phyloP scores from a whole-genome alignment of 2,797 vertebrate species.

The Lithobates sylvaticus region DNA sequence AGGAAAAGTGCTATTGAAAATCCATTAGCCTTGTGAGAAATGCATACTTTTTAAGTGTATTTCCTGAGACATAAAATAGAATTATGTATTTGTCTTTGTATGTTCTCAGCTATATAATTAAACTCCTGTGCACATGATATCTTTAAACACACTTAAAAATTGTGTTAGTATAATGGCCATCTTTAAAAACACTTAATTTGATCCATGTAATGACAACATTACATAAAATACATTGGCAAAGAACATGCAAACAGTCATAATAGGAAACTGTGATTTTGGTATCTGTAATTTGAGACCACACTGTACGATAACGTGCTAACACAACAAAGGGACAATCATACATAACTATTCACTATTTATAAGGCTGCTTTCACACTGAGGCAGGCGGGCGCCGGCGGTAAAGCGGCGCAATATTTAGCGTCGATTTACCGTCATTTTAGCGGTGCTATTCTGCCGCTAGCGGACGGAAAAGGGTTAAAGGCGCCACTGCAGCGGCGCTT shows the following conservation, averaged over 20 bases:
- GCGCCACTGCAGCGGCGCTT: no score
- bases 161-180: background rate
- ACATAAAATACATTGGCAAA: background rate
- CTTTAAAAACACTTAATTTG: background rate
- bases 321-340: background rate
- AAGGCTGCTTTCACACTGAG: no score
- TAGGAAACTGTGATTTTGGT: conserved; percentile 17
- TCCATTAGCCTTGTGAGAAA: conserved; percentile 12
- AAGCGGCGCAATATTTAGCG: no score
- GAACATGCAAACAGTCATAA: background rate
- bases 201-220: background rate
- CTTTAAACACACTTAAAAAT: background rate
- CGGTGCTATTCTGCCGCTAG: no score
- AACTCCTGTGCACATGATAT: background rate
- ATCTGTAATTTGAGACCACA: background rate
- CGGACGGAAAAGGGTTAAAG: no score
- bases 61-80: background rate
- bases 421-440: no score
- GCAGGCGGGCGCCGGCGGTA: no score
- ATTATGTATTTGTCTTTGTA: background rate
- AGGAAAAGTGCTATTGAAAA: background rate
- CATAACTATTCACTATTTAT: background rate
- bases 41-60: background rate
- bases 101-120: background rate
- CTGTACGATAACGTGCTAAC: background rate